Percentiles rank a stretch among this genome's conserved stretches.
phyloP scores from a whole-genome alignment of 23 tunicate genomes.

The Styela clava region DNA sequence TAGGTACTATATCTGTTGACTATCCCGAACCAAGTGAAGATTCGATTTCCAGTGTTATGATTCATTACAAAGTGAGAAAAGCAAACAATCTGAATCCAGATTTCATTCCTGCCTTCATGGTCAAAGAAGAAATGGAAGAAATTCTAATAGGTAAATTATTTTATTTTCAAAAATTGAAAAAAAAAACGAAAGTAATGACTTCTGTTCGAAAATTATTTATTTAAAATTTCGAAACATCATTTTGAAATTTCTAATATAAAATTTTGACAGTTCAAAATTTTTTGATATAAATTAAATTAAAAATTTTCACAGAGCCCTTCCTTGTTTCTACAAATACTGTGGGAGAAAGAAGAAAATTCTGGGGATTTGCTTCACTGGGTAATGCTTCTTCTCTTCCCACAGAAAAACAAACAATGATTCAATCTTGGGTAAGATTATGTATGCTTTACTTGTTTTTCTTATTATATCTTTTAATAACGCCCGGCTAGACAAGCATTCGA shows the following conservation, averaged over 20 bases:
- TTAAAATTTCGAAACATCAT: no score
- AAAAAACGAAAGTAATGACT: no score
- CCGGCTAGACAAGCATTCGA: no score
- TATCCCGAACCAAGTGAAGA: constrained; percentile 59
- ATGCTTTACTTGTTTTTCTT: no score
- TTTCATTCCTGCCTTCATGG: neutral
- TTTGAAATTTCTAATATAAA: no score
- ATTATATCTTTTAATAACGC: no score
- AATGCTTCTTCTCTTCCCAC: neutral
- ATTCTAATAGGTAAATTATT: neutral
- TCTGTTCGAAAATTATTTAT: no score
- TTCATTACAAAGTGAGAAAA: constrained; percentile 50
- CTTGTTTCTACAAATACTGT: constrained; percentile 1
- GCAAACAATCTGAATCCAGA: constrained; percentile 59
- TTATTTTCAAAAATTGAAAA: neutral
- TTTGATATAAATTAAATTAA: no score
- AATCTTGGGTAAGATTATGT: neutral
- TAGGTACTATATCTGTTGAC: constrained; percentile 47
- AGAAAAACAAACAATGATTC: neutral
- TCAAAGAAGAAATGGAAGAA: neutral
- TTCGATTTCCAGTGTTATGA: constrained; percentile 30
- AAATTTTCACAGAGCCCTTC: constrained; percentile 8
- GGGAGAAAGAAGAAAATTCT: constrained; percentile 20
- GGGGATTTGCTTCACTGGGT: constrained; percentile 22
- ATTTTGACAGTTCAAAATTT: no score